A percentile compares a stretch with the other conserved stretches of the same genome.
Evolutionary conservation across 2,888 invertebrate species (phyloP).

Genomic region (Phengaris arion): DNA sequence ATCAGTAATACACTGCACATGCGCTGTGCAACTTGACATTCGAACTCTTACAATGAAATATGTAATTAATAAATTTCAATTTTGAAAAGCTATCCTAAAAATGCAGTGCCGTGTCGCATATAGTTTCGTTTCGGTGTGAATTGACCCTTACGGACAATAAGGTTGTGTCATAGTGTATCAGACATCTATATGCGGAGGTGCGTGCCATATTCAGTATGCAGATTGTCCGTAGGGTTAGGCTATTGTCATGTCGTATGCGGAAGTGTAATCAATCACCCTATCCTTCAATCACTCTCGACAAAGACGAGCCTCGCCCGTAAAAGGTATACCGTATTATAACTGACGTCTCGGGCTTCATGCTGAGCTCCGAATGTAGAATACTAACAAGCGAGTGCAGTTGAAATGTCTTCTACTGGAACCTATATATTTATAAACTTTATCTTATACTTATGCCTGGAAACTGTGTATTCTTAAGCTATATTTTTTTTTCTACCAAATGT

Average conservation of each 20-base stretch:
- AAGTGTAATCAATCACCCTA: constrained; percentile 20
- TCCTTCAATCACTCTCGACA: constrained; percentile 24
- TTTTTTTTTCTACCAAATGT: too few species aligned
- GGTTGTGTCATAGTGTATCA: background rate
- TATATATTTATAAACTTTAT: background rate
- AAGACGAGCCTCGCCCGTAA: constrained; percentile 17
- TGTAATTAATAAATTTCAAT: too few species aligned
- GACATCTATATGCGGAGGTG: background rate
- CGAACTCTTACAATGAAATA: too few species aligned
- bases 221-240: constrained; percentile 8
- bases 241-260: constrained; percentile 13
- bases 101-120: too few species aligned
- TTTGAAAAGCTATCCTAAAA: too few species aligned
- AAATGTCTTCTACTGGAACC: background rate
- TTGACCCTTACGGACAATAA: background rate
- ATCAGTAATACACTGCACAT: too few species aligned
- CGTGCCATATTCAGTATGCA: constrained; percentile 18
- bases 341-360: constrained; percentile 21
- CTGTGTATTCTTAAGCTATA: too few species aligned
- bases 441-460: too few species aligned
- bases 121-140: too few species aligned
- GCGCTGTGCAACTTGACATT: too few species aligned
- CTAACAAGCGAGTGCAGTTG: background rate
- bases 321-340: constrained; percentile 27
- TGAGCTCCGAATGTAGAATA: constrained; percentile 13